Conservation (phyloP, 2,113 vertebrate species). For the Trichechus manatus region DNA sequence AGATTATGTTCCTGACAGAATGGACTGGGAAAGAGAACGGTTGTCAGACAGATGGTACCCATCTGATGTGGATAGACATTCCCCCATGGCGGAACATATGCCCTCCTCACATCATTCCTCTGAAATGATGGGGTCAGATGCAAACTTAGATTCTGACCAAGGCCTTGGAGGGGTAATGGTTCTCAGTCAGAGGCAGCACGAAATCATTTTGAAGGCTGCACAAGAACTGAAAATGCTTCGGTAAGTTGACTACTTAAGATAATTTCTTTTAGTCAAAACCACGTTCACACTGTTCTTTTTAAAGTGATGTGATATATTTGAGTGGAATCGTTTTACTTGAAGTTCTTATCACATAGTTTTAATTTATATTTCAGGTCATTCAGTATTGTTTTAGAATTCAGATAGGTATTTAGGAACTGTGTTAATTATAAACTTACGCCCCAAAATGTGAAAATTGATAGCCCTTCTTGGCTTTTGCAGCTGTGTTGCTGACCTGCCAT, state of each 20-base stretch:
- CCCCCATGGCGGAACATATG: conserved; percentile 88
- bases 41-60: conserved; percentile 89
- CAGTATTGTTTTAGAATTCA: conserved; percentile 16
- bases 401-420: conserved; percentile 53
- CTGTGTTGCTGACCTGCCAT: conserved; percentile 36
- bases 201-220: conserved; percentile 99
- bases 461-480: conserved; percentile 42
- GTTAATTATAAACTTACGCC: conserved; percentile 22
- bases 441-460: conserved; percentile 53
- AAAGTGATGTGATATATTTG: conserved; percentile 67
- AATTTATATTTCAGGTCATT: conserved; percentile 59
- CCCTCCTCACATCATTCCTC: conserved; percentile 87
- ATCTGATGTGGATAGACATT: conserved; percentile 88
- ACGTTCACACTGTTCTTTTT: conserved; percentile 68
- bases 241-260: conserved; percentile 88
- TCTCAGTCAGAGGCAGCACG: conserved; percentile 98
- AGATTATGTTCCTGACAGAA: conserved; percentile 89
- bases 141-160: conserved; percentile 88
- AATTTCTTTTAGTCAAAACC: conserved; percentile 74
- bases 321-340: conserved; percentile 66
- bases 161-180: conserved; percentile 93
- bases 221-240: conserved; percentile 99
- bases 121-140: conserved; percentile 88
- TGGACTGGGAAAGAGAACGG: conserved; percentile 93
- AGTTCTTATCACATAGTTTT: conserved; percentile 64